A percentile compares a stretch with the other conserved stretches of the same genome.
These are phyloP conservation scores for Chionodraco myersi DNA, from an alignment of 2,113 vertebrate species.

Conservation along the genomic window DNA sequence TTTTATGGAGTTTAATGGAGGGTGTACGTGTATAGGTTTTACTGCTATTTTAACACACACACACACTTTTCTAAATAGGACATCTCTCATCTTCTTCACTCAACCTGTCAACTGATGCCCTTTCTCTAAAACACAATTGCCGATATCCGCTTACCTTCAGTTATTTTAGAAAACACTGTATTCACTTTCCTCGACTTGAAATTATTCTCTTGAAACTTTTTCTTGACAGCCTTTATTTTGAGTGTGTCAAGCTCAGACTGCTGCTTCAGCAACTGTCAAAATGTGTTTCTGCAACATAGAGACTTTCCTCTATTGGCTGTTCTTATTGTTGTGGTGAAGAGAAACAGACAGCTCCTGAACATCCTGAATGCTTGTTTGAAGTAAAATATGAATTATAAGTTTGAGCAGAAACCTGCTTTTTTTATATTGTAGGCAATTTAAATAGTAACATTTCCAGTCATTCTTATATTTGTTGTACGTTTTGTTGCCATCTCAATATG, in stretches of 20 bases:
- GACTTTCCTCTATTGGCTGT: not conserved
- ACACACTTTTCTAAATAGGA: constrained; percentile 27
- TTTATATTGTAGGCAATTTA: too few species aligned
- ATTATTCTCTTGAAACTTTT: constrained; percentile 21
- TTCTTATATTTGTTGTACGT: not conserved
- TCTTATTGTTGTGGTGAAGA: not conserved
- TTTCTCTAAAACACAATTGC: not conserved
- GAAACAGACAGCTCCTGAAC: not conserved
- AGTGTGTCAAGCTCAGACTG: not conserved
- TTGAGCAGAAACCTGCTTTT: not conserved
- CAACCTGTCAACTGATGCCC: constrained; percentile 10
- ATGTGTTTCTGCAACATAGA: constrained; percentile 8
- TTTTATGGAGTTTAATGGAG: not conserved
- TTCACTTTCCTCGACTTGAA: not conserved
- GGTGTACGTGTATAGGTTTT: not conserved
- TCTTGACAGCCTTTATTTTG: not conserved
- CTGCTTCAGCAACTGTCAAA: constrained; percentile 40
- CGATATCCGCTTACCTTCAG: not conserved
- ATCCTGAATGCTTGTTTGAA: not conserved
- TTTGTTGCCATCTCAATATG: not conserved
- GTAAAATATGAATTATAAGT: not conserved
- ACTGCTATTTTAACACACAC: not conserved
- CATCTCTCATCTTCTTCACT: constrained; percentile 27
- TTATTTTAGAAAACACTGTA: constrained; percentile 17
- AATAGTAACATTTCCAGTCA: not conserved